Evolutionary conservation across 2,113 vertebrate genomes (phyloP).

Genomic region (Psilopsiagon aymara): DNA sequence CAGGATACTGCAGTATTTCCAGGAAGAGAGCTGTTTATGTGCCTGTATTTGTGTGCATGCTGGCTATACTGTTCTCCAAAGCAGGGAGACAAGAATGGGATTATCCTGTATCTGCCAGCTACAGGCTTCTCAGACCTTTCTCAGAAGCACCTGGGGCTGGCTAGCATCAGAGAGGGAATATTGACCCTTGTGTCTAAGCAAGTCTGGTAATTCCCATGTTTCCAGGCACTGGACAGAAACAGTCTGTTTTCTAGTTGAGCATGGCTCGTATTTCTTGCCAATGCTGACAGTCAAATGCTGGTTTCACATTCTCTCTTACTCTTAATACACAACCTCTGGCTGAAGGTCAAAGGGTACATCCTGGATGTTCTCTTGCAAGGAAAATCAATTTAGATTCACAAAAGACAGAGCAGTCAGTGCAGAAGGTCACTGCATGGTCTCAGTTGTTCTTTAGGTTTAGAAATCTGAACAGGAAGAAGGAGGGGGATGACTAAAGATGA

Average conservation of each 20-base stretch:
- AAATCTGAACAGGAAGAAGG: background rate
- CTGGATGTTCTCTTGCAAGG: constrained; percentile 48
- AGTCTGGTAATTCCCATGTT: constrained; percentile 33
- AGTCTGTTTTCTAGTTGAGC: constrained; percentile 19
- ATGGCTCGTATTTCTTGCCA: constrained; percentile 41
- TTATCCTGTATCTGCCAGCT: background rate
- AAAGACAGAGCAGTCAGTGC: constrained; percentile 12
- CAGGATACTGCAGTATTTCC: background rate
- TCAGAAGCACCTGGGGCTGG: constrained; percentile 36
- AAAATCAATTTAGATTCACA: constrained; percentile 56
- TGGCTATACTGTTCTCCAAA: background rate
- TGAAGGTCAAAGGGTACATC: constrained; percentile 59
- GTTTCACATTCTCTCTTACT: constrained; percentile 33
- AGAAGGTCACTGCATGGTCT: constrained; percentile 27
- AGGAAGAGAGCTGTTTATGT: background rate
- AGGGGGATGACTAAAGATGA: background rate
- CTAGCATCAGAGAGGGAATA: constrained; percentile 8
- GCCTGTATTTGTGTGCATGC: background rate
- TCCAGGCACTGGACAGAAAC: constrained; percentile 31
- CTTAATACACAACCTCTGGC: background rate
- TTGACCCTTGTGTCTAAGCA: background rate
- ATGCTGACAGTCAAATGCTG: background rate
- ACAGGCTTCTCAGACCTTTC: background rate
- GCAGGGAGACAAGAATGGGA: background rate
- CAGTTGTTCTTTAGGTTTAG: background rate